Conservation (phyloP, 2,797 vertebrate species). For the Danio choprae region DNA sequence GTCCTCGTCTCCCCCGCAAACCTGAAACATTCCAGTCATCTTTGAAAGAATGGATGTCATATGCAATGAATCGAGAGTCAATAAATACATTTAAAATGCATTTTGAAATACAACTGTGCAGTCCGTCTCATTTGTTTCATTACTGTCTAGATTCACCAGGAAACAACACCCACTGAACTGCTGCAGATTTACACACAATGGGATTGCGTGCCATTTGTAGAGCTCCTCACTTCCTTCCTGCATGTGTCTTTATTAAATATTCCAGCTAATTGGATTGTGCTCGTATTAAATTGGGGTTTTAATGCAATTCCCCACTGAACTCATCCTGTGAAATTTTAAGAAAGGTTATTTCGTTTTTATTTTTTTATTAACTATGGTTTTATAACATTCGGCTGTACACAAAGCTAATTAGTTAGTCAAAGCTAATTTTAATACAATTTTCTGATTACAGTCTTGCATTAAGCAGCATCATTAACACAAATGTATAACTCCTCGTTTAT, state of each 20-base stretch:
- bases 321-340: neutral
- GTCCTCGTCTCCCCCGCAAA: conserved; percentile 82
- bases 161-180: neutral
- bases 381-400: conserved; percentile 66
- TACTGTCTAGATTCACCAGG: conserved; percentile 74
- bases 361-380: neutral
- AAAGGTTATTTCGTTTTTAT: neutral
- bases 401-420: too few species aligned
- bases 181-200: conserved; percentile 8
- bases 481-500: too few species aligned
- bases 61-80: conserved; percentile 92
- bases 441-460: too few species aligned
- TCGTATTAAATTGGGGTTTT: neutral
- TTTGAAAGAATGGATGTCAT: conserved; percentile 85
- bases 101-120: conserved; percentile 69
- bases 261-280: neutral
- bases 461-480: too few species aligned
- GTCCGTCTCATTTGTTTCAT: conserved; percentile 77
- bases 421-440: too few species aligned
- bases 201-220: neutral
- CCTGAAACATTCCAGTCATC: conserved; percentile 93
- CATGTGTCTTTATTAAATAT: conserved; percentile 7
- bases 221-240: neutral
- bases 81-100: conserved; percentile 63
- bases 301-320: too few species aligned